A percentile compares a stretch with the other conserved stretches of the same genome.
Evolutionary conservation across 2,888 invertebrate species (phyloP).

Genomic region (Coenonympha arcania): DNA sequence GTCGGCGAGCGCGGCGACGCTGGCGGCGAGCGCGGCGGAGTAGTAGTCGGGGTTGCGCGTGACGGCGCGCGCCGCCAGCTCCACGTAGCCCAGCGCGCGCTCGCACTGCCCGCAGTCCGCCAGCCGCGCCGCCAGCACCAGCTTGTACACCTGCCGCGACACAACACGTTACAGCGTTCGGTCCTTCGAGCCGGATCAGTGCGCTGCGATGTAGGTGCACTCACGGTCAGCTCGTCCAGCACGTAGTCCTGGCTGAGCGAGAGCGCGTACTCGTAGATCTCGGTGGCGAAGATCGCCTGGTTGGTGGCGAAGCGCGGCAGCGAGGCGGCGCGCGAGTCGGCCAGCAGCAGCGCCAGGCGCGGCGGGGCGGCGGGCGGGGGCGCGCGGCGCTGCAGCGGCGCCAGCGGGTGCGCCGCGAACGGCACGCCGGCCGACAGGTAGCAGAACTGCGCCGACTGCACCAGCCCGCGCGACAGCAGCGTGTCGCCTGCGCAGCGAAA

Average conservation of each 20-base stretch:
- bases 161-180: not conserved
- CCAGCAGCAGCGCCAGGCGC: conserved; percentile 87
- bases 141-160: conserved; percentile 84
- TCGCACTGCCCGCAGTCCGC: conserved; percentile 81
- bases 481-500: conserved; percentile 77
- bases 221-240: conserved; percentile 82
- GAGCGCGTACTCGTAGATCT: conserved; percentile 95
- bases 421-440: conserved; percentile 89
- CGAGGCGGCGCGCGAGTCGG: conserved; percentile 77
- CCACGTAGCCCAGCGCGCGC: conserved; percentile 88
- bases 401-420: conserved; percentile 62
- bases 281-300: conserved; percentile 93
- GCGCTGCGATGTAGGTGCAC: no score
- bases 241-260: conserved; percentile 82
- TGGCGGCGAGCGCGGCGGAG: conserved; percentile 60
- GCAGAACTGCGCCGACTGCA: conserved; percentile 96
- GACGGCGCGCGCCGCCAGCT: conserved; percentile 82
- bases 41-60: conserved; percentile 71
- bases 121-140: conserved; percentile 84
- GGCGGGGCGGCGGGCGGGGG: conserved; percentile 48
- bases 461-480: conserved; percentile 81
- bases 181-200: not conserved
- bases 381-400: conserved; percentile 35
- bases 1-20: conserved; percentile 32
- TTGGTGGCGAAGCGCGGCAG: conserved; percentile 82